Evolutionary conservation across 1,140 invertebrate genomes (phyloP), one percentile per base, ranked within the genome.

Genomic region (Megalopta genalis): DNA sequence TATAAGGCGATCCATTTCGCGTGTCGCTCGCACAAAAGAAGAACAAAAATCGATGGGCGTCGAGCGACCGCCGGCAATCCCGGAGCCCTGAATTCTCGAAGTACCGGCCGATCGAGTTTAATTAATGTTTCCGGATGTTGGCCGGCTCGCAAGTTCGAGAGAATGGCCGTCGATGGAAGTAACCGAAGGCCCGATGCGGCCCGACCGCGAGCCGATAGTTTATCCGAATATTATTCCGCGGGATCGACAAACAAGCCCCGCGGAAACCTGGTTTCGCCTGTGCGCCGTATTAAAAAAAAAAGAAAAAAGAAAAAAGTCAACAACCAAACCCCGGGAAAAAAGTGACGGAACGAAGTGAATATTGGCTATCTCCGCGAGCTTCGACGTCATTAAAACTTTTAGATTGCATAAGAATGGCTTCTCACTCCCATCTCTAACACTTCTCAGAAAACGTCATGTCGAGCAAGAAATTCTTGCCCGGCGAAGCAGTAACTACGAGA

Each of bases 321-420:
- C 79, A 80, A 77, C 73, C 75, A 77, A 66, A 21, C 12, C 80
- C 79, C 80, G 77, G 83, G 69, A 78, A 89, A 91, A 88, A 90
- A 91, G 89, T 90, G 89, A 90, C 89, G 86, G 88, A 91, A 92
- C 84, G 85, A 89, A 92, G 90, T 91, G 90, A 91, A 92, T 92
- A 92, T 92, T 92, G 90, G 89, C 89, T 87, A 91, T 90, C 89
- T 90, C 87, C 68, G n/a, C 83, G 83, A 89, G 87, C 86, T 86
- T 88, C 89, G 87, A 87, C 89, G 90, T 93, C 91, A 92, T 93
- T 93, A 93, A 92, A 93, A 93, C 91, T 92, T 93, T 93, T 92
- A 92, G 86, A 93, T 93, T 92, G 91, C 90, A 90, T 89, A 93
- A 93, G 91, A 93, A 91, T 92, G 84, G 90, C 83, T 88, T 86